Evolutionary conservation across 2,888 invertebrate genomes (phyloP).

Genomic region (Syritta pipiens): DNA sequence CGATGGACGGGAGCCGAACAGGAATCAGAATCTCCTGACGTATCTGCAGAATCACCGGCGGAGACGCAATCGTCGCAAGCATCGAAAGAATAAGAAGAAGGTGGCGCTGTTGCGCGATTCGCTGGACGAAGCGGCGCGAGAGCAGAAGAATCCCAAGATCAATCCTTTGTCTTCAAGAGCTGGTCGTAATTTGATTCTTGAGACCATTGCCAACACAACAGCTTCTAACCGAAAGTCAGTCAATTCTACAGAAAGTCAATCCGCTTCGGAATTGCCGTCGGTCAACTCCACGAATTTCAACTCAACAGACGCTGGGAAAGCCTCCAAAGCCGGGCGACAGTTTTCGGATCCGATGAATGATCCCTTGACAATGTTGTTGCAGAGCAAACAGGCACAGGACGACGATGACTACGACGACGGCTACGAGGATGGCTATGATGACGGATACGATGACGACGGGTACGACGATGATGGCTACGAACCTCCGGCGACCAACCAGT

Average conservation of each 20-base stretch:
- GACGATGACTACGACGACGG: constrained; percentile 6
- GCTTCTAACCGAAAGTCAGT: no score
- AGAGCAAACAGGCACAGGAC: neutral
- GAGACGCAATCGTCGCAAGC: neutral
- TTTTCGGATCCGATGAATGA: neutral
- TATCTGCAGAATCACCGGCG: neutral
- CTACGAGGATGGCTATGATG: neutral
- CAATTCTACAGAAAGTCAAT: no score
- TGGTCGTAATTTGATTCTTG: no score
- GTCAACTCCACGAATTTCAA: no score
- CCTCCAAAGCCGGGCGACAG: neutral
- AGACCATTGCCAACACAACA: no score
- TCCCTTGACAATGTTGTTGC: constrained; percentile 15
- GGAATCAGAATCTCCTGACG: neutral
- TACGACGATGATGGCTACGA: constrained; percentile 5
- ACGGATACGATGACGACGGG: constrained; percentile 2
- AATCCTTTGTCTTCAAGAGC: no score
- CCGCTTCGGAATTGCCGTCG: no score
- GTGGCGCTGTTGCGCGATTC: neutral
- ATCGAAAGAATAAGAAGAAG: neutral
- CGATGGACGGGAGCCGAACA: neutral
- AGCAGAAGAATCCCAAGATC: no score
- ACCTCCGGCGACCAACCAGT: no score
- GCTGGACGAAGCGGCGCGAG: no score
- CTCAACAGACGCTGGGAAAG: no score